These are phyloP conservation scores for Megalonaias nervosa DNA, from an alignment of 1,140 invertebrate species.

Conservation along the genomic window DNA sequence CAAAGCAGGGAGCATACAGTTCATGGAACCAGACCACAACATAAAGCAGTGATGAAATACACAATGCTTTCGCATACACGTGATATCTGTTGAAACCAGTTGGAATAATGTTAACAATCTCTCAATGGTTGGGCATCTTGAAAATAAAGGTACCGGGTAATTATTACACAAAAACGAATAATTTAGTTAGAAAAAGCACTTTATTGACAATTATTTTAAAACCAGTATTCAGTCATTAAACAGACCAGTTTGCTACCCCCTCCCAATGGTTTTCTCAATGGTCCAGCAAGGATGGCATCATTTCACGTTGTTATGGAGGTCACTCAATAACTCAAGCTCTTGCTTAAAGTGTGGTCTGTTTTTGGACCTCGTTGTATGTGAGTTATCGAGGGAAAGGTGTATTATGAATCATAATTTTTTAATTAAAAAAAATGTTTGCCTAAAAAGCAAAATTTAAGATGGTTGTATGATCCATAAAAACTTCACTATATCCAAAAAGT, in stretches of 20 bases:
- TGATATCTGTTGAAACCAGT: too few species aligned
- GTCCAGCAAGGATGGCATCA: neutral
- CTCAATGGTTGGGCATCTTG: too few species aligned
- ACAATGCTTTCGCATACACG: too few species aligned
- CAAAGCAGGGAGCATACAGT: too few species aligned
- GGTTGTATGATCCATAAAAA: neutral
- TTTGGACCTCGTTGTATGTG: neutral
- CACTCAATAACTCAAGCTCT: neutral
- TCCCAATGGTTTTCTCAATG: neutral
- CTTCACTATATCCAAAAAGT: too few species aligned
- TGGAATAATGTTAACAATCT: too few species aligned
- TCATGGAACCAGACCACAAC: too few species aligned
- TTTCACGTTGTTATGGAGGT: neutral
- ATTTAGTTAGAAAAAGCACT: too few species aligned
- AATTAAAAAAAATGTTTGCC: neutral
- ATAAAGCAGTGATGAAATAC: too few species aligned
- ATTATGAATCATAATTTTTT: neutral
- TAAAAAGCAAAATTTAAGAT: neutral
- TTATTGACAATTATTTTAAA: neutral
- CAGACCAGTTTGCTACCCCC: neutral
- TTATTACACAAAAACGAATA: too few species aligned
- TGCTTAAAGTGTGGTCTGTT: neutral
- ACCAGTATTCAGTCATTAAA: neutral
- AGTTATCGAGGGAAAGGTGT: neutral
- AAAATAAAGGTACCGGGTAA: too few species aligned